Evolutionary conservation across 2,888 invertebrate genomes (phyloP), one percentile per base, ranked within the genome.

Genomic region (Nematopogon swammerdamellus): DNA sequence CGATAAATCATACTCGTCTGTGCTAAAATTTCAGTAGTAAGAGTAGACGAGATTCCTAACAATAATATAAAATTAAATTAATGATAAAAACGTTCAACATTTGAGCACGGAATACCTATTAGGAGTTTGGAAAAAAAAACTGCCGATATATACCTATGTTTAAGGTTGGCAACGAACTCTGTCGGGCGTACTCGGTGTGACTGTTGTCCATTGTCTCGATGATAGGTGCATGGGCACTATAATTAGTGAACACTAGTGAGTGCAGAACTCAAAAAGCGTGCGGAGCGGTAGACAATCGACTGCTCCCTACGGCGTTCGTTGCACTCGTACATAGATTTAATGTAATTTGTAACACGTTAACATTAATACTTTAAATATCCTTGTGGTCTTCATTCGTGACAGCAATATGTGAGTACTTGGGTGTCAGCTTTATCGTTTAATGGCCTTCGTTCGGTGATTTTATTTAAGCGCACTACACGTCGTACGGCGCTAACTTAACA

Each of bases 331-430:
- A 4, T 25, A 25, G 25, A 10, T 25, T 4, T 25, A 25, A 10
- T 6, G 25, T 25, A 25, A 25, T 25, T 4, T 25, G 25, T 25
- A 25, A 25, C 25, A 63, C 62, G 59, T 60, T 60, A 61, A 62
- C 60, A 63, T 63, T 59, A 63, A 64, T 70, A 65, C 70, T 70
- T 72, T 68, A 62, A 70, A n/a, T n/a, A 76, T 79, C 79, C 79
- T 72, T 79, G 79, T 79, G 79, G 79, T 79, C 77, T 79, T 74
- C 65, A 74, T 72, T 71, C 36, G 67, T 68, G 71, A 72, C 75
- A 72, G 72, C 72, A 72, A 72, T 72, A 71, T 70, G 18, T 71
- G 67, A 36, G 36, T 14, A 36, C 3, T 36, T 14, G 3, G 36
- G 4, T 25, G 25, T 25, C 25, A 25, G 25, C 5, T 36, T 36